Evolutionary conservation across 1,140 invertebrate species (phyloP).

Genomic region (Arctopsyche grandis): DNA sequence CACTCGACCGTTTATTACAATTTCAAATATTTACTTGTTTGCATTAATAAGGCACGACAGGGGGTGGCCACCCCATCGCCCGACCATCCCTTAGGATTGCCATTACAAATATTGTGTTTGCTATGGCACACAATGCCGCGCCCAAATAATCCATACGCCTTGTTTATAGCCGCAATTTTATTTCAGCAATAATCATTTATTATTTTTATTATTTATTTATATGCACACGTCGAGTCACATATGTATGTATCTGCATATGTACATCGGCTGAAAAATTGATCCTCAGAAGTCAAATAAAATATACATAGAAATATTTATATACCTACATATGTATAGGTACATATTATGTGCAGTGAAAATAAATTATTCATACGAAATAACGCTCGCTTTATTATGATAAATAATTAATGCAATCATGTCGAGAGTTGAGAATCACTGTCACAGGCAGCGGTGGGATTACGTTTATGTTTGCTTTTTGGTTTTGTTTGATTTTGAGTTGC

Average conservation of each 20-base stretch:
- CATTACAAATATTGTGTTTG: conserved; percentile 49
- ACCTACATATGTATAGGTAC: no score
- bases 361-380: no score
- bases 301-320: no score
- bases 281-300: no score
- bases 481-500: conserved; percentile 22
- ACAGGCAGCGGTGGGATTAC: conserved; percentile 7
- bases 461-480: conserved; percentile 6
- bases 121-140: conserved; percentile 11
- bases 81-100: conserved; percentile 44
- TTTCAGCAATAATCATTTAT: neutral
- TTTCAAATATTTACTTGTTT: conserved; percentile 53
- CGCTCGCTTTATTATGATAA: neutral
- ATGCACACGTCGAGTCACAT: neutral
- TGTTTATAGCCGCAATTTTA: conserved; percentile 1
- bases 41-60: conserved; percentile 40
- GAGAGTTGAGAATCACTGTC: neutral
- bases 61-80: conserved; percentile 14
- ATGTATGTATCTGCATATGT: neutral
- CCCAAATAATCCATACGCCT: neutral
- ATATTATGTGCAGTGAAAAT: no score
- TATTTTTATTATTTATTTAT: neutral
- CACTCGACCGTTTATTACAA: conserved; percentile 53
- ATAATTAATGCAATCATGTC: neutral
- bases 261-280: neutral